Conservation (phyloP, 1,140 invertebrate species). For the Caenorhabditis tropicalis region DNA sequence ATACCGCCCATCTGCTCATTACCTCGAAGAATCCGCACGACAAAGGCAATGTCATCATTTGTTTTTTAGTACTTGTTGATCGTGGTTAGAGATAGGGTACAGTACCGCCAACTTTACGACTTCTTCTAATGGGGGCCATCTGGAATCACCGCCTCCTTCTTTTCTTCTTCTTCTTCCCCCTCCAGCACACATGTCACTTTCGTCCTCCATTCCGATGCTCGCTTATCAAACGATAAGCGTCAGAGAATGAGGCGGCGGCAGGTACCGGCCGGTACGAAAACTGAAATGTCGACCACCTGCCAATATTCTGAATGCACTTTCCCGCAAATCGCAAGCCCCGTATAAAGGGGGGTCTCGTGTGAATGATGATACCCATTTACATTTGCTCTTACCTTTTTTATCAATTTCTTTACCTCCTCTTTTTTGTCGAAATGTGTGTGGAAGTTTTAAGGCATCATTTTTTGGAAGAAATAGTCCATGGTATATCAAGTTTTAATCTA, state of each 20-base stretch:
- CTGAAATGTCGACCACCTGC: constrained; percentile 32
- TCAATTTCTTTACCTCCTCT: neutral
- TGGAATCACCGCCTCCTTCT: neutral
- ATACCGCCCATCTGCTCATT: neutral
- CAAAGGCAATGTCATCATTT: constrained; percentile 39
- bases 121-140: constrained; percentile 26
- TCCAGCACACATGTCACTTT: neutral
- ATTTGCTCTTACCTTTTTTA: neutral
- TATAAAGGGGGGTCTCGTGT: constrained; percentile 39
- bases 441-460: too few species aligned
- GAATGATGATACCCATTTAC: constrained; percentile 6
- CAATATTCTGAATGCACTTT: constrained; percentile 35
- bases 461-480: too few species aligned
- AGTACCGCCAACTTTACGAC: constrained; percentile 33
- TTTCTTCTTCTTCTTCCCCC: neutral
- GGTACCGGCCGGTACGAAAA: constrained; percentile 24
- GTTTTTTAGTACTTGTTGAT: constrained; percentile 5
- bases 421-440: too few species aligned
- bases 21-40: neutral
- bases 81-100: constrained; percentile 32
- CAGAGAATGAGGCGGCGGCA: neutral
- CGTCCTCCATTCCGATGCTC: neutral
- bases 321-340: constrained; percentile 20
- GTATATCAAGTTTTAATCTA: too few species aligned
- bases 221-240: neutral